phyloP scores from a whole-genome alignment of 2,113 vertebrate species.

The Psophia crepitans region DNA sequence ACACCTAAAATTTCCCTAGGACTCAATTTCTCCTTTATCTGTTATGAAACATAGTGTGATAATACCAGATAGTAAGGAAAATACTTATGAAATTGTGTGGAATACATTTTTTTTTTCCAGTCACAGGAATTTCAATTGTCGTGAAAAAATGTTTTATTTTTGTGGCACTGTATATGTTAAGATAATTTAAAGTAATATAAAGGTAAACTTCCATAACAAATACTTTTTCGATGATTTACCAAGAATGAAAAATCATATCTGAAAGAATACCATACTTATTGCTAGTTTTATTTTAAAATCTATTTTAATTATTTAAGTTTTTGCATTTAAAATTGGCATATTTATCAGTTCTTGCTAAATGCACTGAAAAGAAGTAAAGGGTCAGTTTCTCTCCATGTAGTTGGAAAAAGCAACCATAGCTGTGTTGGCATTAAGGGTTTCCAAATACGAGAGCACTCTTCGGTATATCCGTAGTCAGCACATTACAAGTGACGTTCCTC shows the following conservation, averaged over 20 bases:
- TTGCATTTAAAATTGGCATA: constrained; percentile 64
- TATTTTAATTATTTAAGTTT: constrained; percentile 69
- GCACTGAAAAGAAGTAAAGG: constrained; percentile 70
- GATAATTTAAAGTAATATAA: constrained; percentile 79
- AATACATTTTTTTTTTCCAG: constrained; percentile 67
- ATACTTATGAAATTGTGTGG: constrained; percentile 73
- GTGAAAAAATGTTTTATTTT: constrained; percentile 79
- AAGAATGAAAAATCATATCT: constrained; percentile 69
- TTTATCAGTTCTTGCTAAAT: constrained; percentile 67
- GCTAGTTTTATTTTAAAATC: constrained; percentile 63
- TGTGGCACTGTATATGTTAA: constrained; percentile 84
- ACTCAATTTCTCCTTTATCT: constrained; percentile 83
- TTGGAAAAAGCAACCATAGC: constrained; percentile 41
- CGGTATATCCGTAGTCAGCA: constrained; percentile 64
- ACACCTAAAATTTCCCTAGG: constrained; percentile 73
- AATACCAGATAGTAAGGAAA: constrained; percentile 74
- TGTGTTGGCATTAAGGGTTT: constrained; percentile 48
- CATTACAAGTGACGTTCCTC: constrained; percentile 57
- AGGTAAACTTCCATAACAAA: constrained; percentile 67
- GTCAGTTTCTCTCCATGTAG: constrained; percentile 60
- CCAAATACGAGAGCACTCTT: constrained; percentile 49
- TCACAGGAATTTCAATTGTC: constrained; percentile 74
- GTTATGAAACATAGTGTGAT: constrained; percentile 77
- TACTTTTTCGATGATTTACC: constrained; percentile 67
- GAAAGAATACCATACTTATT: constrained; percentile 71